These are phyloP conservation scores for Cyphomyrus discorhynchus DNA, from an alignment of 2,113 vertebrate species.

Conservation along the genomic window DNA sequence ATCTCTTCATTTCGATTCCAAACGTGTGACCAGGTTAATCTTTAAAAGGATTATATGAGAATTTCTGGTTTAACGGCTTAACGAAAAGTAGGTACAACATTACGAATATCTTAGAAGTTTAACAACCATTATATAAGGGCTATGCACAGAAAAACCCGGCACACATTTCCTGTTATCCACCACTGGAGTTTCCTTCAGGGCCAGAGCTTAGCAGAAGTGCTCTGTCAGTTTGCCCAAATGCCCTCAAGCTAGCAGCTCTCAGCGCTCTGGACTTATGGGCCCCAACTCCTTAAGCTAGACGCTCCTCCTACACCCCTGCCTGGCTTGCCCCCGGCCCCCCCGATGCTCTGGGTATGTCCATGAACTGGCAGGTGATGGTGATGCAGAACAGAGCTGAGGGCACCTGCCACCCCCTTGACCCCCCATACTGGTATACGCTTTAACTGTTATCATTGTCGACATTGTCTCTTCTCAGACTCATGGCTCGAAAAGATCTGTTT, in stretches of 20 bases:
- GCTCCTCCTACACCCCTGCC: neutral
- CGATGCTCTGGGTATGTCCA: neutral
- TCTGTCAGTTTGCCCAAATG: neutral
- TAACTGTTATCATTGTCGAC: neutral
- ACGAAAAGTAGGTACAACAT: neutral
- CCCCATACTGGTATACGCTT: neutral
- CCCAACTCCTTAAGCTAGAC: neutral
- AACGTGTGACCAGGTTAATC: slow-evolving; percentile 8
- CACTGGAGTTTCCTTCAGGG: neutral
- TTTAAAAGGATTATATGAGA: slow-evolving; percentile 31
- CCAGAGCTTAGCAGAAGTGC: neutral
- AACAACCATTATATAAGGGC: slow-evolving; percentile 20
- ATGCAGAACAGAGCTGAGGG: neutral
- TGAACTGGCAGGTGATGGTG: neutral
- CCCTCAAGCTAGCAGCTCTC: neutral
- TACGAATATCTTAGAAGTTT: neutral
- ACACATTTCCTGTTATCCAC: neutral
- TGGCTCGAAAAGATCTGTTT: neutral
- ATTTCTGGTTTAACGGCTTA: slow-evolving; percentile 13
- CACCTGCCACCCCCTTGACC: neutral
- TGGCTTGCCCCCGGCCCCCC: neutral
- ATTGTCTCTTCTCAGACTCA: neutral
- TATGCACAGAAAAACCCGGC: neutral
- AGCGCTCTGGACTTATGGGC: neutral
- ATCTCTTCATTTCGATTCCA: neutral